A percentile compares a stretch with the other conserved stretches of the same genome.
These are phyloP conservation scores for Eristalis arbustorum DNA, from an alignment of 2,888 invertebrate species.

Conservation along the genomic window DNA sequence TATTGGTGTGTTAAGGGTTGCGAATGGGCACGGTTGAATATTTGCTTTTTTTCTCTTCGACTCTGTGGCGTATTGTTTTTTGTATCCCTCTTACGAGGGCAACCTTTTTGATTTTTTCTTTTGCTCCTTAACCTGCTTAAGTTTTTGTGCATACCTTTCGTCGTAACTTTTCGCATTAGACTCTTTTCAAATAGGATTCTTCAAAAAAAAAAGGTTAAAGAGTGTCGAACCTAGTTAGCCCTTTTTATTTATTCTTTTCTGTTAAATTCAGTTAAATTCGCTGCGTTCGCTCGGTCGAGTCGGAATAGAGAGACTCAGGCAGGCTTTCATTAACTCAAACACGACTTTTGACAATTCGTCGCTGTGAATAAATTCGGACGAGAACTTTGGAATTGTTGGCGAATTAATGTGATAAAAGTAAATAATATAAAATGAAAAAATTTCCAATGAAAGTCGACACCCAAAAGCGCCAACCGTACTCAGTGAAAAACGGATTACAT, in stretches of 20 bases:
- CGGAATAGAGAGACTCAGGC: too few species aligned
- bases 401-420: too few species aligned
- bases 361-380: too few species aligned
- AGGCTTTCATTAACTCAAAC: too few species aligned
- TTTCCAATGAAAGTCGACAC: too few species aligned
- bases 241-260: neutral
- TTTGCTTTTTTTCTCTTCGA: neutral
- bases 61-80: neutral
- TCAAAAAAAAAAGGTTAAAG: neutral
- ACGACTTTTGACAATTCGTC: too few species aligned
- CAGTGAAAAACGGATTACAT: too few species aligned
- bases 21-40: neutral
- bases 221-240: neutral
- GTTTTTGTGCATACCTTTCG: neutral
- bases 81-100: neutral
- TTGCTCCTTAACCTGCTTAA: neutral
- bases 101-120: neutral
- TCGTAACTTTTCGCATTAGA: neutral
- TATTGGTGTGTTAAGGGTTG: constrained; percentile 8
- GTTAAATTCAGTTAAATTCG: neutral
- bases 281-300: too few species aligned
- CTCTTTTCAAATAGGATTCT: neutral
- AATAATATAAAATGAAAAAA: too few species aligned
- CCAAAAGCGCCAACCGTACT: too few species aligned
- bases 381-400: too few species aligned